Percentiles rank a stretch among this genome's conserved stretches.
phyloP scores from a whole-genome alignment of 1,140 invertebrate species.

The Phortica variegata region DNA sequence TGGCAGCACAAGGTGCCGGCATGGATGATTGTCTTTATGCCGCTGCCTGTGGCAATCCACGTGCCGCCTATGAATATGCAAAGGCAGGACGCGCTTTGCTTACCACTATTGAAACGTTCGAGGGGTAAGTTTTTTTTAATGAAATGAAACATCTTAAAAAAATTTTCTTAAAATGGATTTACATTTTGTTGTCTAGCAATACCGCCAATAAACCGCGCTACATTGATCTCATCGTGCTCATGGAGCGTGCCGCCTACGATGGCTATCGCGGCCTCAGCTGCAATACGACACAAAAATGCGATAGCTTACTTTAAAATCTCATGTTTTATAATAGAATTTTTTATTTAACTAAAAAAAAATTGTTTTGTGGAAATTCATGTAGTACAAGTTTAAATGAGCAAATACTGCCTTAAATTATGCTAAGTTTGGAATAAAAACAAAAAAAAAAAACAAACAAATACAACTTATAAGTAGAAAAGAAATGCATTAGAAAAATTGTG shows the following conservation, averaged over 20 bases:
- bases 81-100: slow-evolving; percentile 73
- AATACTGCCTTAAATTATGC: too few relatives aligned
- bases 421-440: too few relatives aligned
- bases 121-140: slow-evolving; percentile 61
- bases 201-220: slow-evolving; percentile 41
- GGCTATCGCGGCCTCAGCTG: slow-evolving; percentile 41
- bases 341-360: slow-evolving; percentile 11
- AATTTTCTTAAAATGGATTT: neutral
- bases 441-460: too few relatives aligned
- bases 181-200: slow-evolving; percentile 14
- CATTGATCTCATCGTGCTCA: slow-evolving; percentile 38
- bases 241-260: slow-evolving; percentile 46
- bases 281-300: slow-evolving; percentile 39
- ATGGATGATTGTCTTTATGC: slow-evolving; percentile 74
- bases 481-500: too few relatives aligned
- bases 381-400: neutral
- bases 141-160: neutral
- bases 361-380: too few relatives aligned
- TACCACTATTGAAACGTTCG: slow-evolving; percentile 68
- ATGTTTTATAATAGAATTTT: too few relatives aligned
- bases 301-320: slow-evolving; percentile 26
- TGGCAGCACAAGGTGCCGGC: slow-evolving; percentile 66
- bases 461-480: neutral
- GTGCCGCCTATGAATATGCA: slow-evolving; percentile 71
- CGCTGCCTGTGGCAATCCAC: slow-evolving; percentile 73